Percentiles rank a stretch among this genome's conserved stretches.
Conservation (phyloP, 2,797 vertebrate genomes). For the Squalus acanthias region DNA sequence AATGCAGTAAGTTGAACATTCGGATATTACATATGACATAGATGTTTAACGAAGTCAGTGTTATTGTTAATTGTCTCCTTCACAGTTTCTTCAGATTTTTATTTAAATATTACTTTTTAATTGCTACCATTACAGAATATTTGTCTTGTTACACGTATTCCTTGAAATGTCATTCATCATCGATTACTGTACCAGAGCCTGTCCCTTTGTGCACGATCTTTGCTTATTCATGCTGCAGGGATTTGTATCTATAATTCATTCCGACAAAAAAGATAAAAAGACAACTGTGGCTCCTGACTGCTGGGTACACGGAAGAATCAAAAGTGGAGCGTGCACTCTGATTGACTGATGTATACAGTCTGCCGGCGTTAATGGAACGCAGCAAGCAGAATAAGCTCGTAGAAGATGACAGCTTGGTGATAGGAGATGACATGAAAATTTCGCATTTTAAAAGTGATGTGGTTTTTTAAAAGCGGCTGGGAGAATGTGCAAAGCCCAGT, state of each 20-base stretch:
- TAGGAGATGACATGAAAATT: background rate
- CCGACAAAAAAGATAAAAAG: constrained; percentile 4
- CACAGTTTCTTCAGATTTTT: background rate
- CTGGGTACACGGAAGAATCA: background rate
- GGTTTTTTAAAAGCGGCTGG: background rate
- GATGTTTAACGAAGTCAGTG: background rate
- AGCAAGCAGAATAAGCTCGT: background rate
- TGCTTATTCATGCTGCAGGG: background rate
- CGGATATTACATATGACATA: background rate
- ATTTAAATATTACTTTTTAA: background rate
- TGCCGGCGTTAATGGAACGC: background rate
- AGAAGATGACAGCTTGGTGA: background rate
- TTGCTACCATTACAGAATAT: background rate
- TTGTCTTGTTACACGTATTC: background rate
- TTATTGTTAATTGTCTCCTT: background rate
- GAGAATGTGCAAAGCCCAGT: background rate
- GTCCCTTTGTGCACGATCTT: background rate
- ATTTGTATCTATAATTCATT: background rate
- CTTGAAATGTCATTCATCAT: background rate
- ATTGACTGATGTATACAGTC: background rate
- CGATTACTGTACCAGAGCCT: background rate
- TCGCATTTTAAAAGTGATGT: background rate
- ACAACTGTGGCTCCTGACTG: background rate
- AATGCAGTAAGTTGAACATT: background rate
- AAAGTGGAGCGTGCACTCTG: background rate